Evolutionary conservation across 2,888 invertebrate species (phyloP), one percentile per base, ranked within the genome.

Genomic region (Octonoba sinensis): DNA sequence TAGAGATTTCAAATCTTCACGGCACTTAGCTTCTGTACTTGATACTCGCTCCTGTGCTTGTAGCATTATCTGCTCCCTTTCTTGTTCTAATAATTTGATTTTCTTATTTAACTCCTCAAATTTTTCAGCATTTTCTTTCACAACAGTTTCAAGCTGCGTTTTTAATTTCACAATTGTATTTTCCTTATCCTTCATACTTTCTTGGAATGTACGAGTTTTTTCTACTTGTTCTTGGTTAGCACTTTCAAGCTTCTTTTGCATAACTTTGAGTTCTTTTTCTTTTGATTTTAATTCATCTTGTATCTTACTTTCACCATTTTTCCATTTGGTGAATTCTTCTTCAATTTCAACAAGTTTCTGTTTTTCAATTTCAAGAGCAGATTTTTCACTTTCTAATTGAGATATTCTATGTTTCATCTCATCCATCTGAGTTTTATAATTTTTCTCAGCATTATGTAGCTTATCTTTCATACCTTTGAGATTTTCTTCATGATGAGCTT

Each of bases 21-120:
- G 62, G 44, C 69, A 81, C 60, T 81, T 81, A 36, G 81, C 74
- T 49, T 81, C 81, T 22, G 81, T 74, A 3, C 47, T 56, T 56
- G 74, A 69, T 27, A 81, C 81, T 49, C 81, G 36, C 44, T 81
- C 74, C 57, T 81, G 81, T 47, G 81, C 81, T 56, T 81, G 74
- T 20, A 70, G 44, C 81, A 81, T 81, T 22, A 81, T 56, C 20
- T 70, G 69, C 18, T 81, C 81, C 15, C 81, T 60, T 36, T 81
- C 81, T 18, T 69, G 44, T 64, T 81, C 81, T 13, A 81, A 13
- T 6, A 12, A 13, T 20, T 62, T 72, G 62, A 82, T 82, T 67
- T 67, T 76, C 56, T 62, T 66, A 20, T 60, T 71, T 6, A 66
- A 51, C 22, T 67, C 75, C n/a, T 82, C 76, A 46, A 54, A 18